These are phyloP conservation scores for Patella pellucida DNA, from an alignment of 2,888 invertebrate species.

Conservation along the genomic window DNA sequence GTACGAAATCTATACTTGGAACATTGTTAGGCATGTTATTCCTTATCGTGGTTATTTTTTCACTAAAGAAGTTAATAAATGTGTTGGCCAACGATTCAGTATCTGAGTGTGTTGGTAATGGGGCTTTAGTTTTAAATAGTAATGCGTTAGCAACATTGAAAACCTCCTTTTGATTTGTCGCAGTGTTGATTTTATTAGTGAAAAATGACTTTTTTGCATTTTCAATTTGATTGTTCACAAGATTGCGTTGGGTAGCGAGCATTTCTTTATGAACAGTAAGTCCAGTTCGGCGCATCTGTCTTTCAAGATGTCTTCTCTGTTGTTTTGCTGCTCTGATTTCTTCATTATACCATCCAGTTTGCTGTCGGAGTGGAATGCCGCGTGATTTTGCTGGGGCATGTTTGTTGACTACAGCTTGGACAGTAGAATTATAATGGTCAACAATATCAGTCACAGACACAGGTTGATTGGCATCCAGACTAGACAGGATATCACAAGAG, in stretches of 20 bases:
- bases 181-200: too few relatives aligned
- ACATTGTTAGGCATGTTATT: too few relatives aligned
- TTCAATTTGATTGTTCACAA: background rate
- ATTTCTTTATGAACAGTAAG: background rate
- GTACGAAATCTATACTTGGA: too few relatives aligned
- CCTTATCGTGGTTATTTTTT: too few relatives aligned
- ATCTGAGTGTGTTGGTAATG: too few relatives aligned
- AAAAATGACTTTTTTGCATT: background rate
- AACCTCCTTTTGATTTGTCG: too few relatives aligned
- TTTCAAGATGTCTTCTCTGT: background rate
- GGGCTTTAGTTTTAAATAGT: too few relatives aligned
- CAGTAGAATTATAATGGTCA: background rate
- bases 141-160: too few relatives aligned
- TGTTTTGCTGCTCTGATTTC: slow-evolving; percentile 6
- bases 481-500: background rate
- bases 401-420: background rate
- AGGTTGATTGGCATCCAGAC: background rate
- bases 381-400: slow-evolving; percentile 1
- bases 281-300: slow-evolving; percentile 5
- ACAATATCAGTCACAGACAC: background rate
- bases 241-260: background rate
- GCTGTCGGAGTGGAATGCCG: background rate
- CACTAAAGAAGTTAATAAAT: too few relatives aligned
- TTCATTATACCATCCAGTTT: background rate
- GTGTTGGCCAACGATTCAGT: too few relatives aligned